These are phyloP conservation scores for Acromyrmex charruanus DNA, from an alignment of 1,140 invertebrate species.

Conservation along the genomic window DNA sequence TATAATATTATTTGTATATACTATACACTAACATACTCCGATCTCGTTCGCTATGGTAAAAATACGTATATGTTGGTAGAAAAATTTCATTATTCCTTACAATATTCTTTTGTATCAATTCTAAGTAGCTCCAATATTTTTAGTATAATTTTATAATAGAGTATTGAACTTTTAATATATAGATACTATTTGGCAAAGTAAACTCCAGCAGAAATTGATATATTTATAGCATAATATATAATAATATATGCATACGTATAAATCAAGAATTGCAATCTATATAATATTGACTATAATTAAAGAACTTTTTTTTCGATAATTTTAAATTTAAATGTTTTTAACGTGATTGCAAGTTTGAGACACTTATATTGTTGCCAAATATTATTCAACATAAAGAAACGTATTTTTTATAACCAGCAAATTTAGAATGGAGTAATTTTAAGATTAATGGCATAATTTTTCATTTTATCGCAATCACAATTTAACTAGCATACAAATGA, in stretches of 20 bases:
- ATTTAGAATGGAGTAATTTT: background rate
- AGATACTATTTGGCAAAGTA: background rate
- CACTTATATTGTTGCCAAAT: background rate
- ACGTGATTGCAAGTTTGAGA: slow-evolving; percentile 3
- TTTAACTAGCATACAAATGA: background rate
- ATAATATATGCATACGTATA: background rate
- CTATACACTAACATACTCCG: slow-evolving; percentile 23
- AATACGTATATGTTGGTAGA: background rate
- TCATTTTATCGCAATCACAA: background rate
- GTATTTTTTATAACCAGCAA: slow-evolving; percentile 18
- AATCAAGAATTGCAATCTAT: slow-evolving; percentile 23
- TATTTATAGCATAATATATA: slow-evolving; percentile 31
- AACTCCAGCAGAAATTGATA: slow-evolving; percentile 14
- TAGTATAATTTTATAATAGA: slow-evolving; percentile 22
- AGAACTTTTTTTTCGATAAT: background rate
- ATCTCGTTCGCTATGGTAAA: slow-evolving; percentile 26
- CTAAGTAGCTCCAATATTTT: slow-evolving; percentile 3
- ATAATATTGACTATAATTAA: slow-evolving; percentile 11
- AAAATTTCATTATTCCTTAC: slow-evolving; percentile 15
- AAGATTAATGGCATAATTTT: slow-evolving; percentile 27
- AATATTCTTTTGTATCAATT: slow-evolving; percentile 13
- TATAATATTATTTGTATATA: slow-evolving; percentile 43
- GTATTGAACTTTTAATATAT: slow-evolving; percentile 19
- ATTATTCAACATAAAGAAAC: background rate
- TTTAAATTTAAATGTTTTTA: slow-evolving; percentile 16